Base-by-base conservation (phyloP, 2,797 vertebrate species). In the Mus spretus region DNA sequence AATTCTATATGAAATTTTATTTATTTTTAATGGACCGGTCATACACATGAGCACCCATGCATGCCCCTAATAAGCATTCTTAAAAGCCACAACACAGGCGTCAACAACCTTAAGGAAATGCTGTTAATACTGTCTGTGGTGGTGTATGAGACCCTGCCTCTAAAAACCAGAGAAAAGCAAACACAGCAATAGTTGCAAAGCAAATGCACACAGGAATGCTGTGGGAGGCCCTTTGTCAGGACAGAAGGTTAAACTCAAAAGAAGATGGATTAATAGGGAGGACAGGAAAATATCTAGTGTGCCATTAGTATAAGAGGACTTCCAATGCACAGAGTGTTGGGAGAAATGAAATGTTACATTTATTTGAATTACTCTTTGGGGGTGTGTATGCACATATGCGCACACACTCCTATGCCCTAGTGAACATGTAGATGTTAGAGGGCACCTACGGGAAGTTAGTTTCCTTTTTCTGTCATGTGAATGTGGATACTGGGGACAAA, bases 341-440 rank as follows among this genome's bases (percentile, higher is more conserved):
- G 53, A 61, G 3, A 50, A 67, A 67, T 50, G 22, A 31, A 50
- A 85, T 50, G 47, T 67, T 85, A 67, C 40, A 34, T 67, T 67
- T 67, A 63, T 67, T 67, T 50, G 20, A 67, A 50, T n/a, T 47
- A 47, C 20, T 50, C n/a, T 57, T 10, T n/a, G 53, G 34, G 47
- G 8, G 6, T 50, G 28, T n/a, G 11, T 57, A 34, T 81, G 50
- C 20, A 4, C 5, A 2, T 0, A 6, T 1, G 1, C 13, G 37
- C 22, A 14, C 34, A 55, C 53, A n/a, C 50, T 13, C 34, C 6
- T 17, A n/a, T 28, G 57, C 80, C n/a, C 6, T 20, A 10, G 40
- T 34, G 20, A 34, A 86, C 31, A 4, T n/a, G 31, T n/a, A 26
- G 17, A 85, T 28, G 61, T 22, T n/a, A 19, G 34, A n/a, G 67